Conservation (phyloP, 2,888 invertebrate genomes). For the Abrostola tripartita region DNA sequence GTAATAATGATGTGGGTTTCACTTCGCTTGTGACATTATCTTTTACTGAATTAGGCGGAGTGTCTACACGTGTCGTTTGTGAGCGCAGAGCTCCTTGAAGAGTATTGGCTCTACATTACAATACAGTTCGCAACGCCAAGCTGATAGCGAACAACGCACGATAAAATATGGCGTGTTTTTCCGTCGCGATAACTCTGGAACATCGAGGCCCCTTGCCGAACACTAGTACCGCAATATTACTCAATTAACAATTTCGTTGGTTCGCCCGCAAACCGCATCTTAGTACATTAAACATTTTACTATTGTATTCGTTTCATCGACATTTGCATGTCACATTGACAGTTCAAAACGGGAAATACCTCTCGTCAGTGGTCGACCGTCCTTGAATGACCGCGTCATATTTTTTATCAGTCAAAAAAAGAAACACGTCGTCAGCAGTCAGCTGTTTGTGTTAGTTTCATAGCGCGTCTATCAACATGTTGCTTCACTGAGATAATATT, state of each 20-base stretch:
- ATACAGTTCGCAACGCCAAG: constrained; percentile 65
- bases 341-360: constrained; percentile 81
- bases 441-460: constrained; percentile 86
- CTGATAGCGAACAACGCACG: constrained; percentile 81
- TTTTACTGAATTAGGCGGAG: constrained; percentile 21
- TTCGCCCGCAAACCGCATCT: constrained; percentile 33
- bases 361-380: constrained; percentile 78
- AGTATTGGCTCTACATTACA: constrained; percentile 51
- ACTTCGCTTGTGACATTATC: constrained; percentile 21
- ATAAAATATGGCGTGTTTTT: constrained; percentile 84
- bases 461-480: constrained; percentile 83
- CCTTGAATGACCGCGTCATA: constrained; percentile 86
- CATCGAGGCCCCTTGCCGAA: constrained; percentile 66
- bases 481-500: constrained; percentile 58
- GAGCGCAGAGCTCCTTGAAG: constrained; percentile 41
- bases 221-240: constrained; percentile 41
- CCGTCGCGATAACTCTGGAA: constrained; percentile 79
- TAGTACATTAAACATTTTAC: constrained; percentile 53
- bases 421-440: constrained; percentile 82
- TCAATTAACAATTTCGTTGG: constrained; percentile 41
- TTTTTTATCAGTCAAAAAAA: constrained; percentile 84
- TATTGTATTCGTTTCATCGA: constrained; percentile 60
- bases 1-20: constrained; percentile 13
- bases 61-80: constrained; percentile 25
- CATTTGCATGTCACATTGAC: constrained; percentile 68